These are phyloP conservation scores for Scarus forsteni DNA, from an alignment of 2,797 vertebrate genomes.

Conservation along the genomic window DNA sequence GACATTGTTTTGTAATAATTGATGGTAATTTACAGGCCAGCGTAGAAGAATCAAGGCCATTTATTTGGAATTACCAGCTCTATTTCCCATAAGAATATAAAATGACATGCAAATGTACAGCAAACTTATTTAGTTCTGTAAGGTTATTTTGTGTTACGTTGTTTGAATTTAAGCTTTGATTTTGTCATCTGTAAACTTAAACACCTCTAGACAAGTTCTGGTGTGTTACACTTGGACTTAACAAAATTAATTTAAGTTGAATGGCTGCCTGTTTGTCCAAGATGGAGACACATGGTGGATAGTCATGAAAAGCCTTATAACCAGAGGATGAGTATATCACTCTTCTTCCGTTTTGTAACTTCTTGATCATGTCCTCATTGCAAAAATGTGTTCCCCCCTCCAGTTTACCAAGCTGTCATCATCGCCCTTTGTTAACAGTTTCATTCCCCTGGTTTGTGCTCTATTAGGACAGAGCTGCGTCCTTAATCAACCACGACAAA, in stretches of 20 bases:
- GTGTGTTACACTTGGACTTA: conserved; percentile 6
- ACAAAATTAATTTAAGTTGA: conserved; percentile 71
- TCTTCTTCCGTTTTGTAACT: too few relatives aligned
- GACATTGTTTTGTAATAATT: too few relatives aligned
- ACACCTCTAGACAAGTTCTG: not conserved
- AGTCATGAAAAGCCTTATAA: conserved; percentile 67
- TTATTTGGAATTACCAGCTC: too few relatives aligned
- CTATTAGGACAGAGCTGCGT: conserved; percentile 37
- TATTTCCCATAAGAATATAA: too few relatives aligned
- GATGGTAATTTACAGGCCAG: too few relatives aligned
- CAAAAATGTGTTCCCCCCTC: conserved; percentile 13
- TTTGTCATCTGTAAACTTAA: too few relatives aligned
- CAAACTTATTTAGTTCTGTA: too few relatives aligned
- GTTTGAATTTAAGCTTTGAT: too few relatives aligned
- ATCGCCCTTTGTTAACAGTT: conserved; percentile 74
- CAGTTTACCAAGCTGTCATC: conserved; percentile 28
- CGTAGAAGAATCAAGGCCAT: too few relatives aligned
- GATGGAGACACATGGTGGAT: conserved; percentile 96
- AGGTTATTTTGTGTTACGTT: too few relatives aligned
- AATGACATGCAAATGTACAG: too few relatives aligned
- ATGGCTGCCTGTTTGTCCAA: conserved; percentile 90
- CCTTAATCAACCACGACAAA: not conserved
- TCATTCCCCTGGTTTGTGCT: conserved; percentile 18
- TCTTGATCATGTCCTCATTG: not conserved
- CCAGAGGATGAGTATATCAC: conserved; percentile 22